Evolutionary conservation across 2,113 vertebrate species (phyloP).

Genomic region (Tiliqua scincoides): DNA sequence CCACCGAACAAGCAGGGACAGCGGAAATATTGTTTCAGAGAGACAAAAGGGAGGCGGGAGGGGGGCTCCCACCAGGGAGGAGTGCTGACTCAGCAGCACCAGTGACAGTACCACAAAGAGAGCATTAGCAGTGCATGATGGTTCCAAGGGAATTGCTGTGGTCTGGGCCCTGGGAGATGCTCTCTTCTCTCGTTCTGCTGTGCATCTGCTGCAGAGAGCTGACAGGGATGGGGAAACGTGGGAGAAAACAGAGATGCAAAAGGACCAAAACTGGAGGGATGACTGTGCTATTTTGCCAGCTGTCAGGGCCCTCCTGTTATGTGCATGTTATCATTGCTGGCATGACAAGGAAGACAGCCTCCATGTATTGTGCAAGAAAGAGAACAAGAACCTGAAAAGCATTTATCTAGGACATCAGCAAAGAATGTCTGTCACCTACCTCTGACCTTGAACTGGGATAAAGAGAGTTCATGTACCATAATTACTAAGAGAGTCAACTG

Average conservation of each 20-base stretch:
- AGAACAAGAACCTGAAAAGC: too few species aligned
- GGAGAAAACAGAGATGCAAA: background rate
- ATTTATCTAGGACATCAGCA: too few species aligned
- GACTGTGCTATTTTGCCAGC: background rate
- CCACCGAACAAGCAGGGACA: slow-evolving; percentile 2
- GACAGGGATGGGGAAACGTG: fast-evolving
- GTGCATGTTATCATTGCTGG: too few species aligned
- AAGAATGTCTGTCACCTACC: too few species aligned
- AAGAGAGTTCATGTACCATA: too few species aligned
- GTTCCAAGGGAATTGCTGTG: slow-evolving; percentile 27
- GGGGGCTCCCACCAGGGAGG: background rate
- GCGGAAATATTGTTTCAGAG: slow-evolving; percentile 18
- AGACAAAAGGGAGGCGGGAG: background rate
- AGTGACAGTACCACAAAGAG: fast-evolving
- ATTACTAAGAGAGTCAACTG: too few species aligned
- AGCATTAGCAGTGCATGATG: background rate
- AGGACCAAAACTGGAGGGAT: background rate
- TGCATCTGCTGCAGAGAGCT: fast-evolving
- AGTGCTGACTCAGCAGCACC: background rate
- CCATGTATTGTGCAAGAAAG: too few species aligned
- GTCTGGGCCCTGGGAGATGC: background rate
- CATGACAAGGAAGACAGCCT: too few species aligned
- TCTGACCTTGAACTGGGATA: too few species aligned
- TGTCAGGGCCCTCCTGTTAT: background rate
- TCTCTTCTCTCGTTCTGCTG: fast-evolving